Evolutionary conservation across 2,797 vertebrate genomes (phyloP).

Genomic region (Gymnoscopelus braueri): DNA sequence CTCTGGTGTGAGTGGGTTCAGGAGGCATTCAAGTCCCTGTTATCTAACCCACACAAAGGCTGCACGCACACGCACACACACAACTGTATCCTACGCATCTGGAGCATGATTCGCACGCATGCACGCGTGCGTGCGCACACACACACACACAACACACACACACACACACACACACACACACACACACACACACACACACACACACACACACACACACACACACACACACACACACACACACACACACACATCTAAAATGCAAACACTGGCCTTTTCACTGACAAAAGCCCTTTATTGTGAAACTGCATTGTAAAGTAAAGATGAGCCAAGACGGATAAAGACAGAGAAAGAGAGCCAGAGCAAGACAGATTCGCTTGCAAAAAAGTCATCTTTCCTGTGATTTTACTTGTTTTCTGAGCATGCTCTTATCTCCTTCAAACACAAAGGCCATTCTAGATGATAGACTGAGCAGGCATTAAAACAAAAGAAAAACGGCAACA

Average conservation of each 20-base stretch:
- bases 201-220: conserved; percentile 3
- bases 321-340: conserved; percentile 25
- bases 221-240: conserved; percentile 20
- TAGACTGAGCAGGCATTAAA: conserved; percentile 20
- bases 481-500: conserved; percentile 29
- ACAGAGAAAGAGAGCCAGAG: background rate
- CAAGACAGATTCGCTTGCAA: conserved; percentile 13
- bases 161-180: conserved; percentile 11
- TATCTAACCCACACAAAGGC: conserved; percentile 35
- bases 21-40: conserved; percentile 56
- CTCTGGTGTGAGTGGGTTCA: conserved; percentile 41
- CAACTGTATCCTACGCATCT: background rate
- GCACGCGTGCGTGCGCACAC: background rate
- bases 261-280: conserved; percentile 17
- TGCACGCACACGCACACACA: conserved; percentile 2
- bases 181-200: conserved; percentile 12
- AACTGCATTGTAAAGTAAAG: conserved; percentile 22
- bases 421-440: conserved; percentile 27
- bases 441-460: conserved; percentile 32
- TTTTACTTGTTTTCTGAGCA: conserved; percentile 12
- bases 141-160: conserved; percentile 12
- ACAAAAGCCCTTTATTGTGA: conserved; percentile 22
- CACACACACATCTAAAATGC: conserved; percentile 13
- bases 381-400: conserved; percentile 15
- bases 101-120: background rate